Conservation (phyloP, 2,888 invertebrate genomes). For the Dynastes hyllus region DNA sequence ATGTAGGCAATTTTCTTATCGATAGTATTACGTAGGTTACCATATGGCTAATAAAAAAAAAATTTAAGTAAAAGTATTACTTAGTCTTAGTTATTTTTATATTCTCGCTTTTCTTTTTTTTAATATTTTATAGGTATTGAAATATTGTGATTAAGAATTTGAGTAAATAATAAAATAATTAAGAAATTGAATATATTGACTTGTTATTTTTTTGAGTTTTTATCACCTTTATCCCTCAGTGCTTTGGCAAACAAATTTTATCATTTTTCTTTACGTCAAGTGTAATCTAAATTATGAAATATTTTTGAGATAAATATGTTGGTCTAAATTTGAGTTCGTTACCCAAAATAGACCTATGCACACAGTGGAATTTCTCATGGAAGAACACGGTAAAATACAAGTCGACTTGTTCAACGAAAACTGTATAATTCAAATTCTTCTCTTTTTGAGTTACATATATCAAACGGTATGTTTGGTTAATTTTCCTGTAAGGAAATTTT, state of each 20-base stretch:
- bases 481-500: too few species aligned
- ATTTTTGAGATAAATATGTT: too few species aligned
- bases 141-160: conserved; percentile 34
- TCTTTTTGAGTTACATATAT: too few species aligned
- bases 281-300: too few species aligned
- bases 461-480: too few species aligned
- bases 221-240: conserved; percentile 37
- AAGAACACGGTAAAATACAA: too few species aligned
- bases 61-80: neutral
- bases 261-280: too few species aligned
- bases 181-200: conserved; percentile 26
- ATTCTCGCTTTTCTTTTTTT: conserved; percentile 5
- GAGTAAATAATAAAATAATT: conserved; percentile 34
- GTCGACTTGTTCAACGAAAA: too few species aligned
- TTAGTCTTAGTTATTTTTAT: conserved; percentile 16
- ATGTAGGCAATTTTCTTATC: conserved; percentile 23
- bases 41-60: conserved; percentile 15
- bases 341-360: too few species aligned
- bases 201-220: conserved; percentile 41
- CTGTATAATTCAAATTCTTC: too few species aligned
- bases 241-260: neutral
- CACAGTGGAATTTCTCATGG: too few species aligned
- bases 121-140: neutral
- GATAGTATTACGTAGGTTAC: conserved; percentile 5
- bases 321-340: too few species aligned